Evolutionary conservation across 2,113 vertebrate species (phyloP).

Genomic region (Phaethornis superciliosus): DNA sequence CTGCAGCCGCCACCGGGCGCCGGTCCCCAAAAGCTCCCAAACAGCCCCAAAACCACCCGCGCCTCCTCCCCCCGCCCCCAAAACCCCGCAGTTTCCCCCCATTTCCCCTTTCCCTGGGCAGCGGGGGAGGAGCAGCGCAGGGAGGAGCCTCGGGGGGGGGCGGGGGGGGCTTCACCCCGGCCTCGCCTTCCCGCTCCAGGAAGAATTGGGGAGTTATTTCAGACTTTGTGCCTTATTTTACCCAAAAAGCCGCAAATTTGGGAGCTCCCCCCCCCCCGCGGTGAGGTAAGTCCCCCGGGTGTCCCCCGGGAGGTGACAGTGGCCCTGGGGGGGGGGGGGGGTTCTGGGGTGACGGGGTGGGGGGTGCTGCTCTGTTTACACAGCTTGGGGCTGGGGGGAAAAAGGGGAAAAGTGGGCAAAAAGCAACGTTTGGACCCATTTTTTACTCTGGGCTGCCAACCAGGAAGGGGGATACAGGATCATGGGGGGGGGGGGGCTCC

Average conservation of each 20-base stretch:
- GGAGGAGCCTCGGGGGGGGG: not conserved
- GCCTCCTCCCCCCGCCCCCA: not conserved
- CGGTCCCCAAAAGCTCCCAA: not conserved
- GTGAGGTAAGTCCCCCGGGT: not conserved
- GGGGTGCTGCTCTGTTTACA: not conserved
- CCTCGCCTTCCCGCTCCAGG: not conserved
- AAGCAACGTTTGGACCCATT: not conserved
- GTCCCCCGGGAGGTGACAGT: not conserved
- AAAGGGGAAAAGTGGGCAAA: not conserved
- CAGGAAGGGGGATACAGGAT: no score
- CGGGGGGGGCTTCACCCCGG: not conserved
- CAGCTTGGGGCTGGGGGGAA: rapidly evolving
- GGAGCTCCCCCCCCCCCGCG: no score
- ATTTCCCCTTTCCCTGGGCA: not conserved
- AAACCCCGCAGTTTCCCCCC: not conserved
- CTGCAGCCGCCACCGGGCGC: not conserved
- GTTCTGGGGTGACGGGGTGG: no score
- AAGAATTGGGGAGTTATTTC: not conserved
- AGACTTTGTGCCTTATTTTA: not conserved
- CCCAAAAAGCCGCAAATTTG: not conserved
- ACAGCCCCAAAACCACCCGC: not conserved
- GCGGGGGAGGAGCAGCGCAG: not conserved
- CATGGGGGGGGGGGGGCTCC: no score
- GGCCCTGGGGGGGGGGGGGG: no score
- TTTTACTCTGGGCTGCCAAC: not conserved